Percentiles rank a stretch among this genome's conserved stretches.
These are phyloP conservation scores for Cetonia aurata DNA, from an alignment of 2,888 invertebrate species.

Conservation along the genomic window DNA sequence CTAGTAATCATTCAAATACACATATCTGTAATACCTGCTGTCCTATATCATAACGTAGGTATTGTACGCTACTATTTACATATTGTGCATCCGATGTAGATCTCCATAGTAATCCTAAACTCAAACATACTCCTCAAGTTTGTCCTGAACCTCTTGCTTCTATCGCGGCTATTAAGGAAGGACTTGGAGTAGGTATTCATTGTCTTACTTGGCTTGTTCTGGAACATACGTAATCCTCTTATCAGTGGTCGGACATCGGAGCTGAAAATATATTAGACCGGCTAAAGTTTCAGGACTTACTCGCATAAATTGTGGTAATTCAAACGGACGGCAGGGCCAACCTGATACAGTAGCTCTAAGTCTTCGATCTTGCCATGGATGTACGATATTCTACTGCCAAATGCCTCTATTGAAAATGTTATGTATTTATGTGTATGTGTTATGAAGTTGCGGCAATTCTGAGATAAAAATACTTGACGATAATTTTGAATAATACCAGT, in stretches of 20 bases:
- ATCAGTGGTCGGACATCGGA: slow-evolving; percentile 50
- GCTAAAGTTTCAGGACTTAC: slow-evolving; percentile 24
- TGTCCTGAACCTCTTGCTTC: neutral
- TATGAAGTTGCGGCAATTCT: no score
- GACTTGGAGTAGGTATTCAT: slow-evolving; percentile 40
- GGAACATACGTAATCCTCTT: slow-evolving; percentile 51
- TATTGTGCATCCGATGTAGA: slow-evolving; percentile 39
- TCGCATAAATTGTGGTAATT: slow-evolving; percentile 35
- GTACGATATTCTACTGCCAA: no score
- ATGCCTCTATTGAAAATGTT: no score
- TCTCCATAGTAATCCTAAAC: slow-evolving; percentile 43
- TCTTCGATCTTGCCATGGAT: no score
- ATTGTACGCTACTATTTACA: slow-evolving; percentile 30
- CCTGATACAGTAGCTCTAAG: neutral
- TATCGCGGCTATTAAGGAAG: slow-evolving; percentile 21
- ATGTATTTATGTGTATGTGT: no score
- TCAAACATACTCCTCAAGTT: slow-evolving; percentile 41
- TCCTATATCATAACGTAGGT: neutral
- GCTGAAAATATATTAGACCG: slow-evolving; percentile 41
- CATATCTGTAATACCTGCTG: no score
- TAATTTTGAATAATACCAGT: no score
- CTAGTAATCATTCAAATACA: no score
- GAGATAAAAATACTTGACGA: no score
- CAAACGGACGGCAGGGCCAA: slow-evolving; percentile 6
- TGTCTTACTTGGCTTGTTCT: slow-evolving; percentile 46